Conservation (phyloP, 2,113 vertebrate genomes). For the Todiramphus chloris region DNA sequence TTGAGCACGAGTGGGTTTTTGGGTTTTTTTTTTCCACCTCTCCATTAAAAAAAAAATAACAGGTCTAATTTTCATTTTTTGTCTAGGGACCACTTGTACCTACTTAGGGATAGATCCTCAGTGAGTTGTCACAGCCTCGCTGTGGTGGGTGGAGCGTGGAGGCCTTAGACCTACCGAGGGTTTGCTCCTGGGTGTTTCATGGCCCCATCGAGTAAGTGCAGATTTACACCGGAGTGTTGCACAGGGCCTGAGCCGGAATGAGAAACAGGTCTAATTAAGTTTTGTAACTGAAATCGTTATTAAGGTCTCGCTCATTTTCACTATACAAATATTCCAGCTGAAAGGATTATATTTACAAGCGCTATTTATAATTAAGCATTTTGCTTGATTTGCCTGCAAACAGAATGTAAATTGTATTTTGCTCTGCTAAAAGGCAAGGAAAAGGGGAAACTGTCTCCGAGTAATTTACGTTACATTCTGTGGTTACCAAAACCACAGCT, state of each 20-base stretch:
- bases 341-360: slow-evolving; percentile 43
- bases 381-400: background rate
- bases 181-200: background rate
- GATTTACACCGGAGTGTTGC: background rate
- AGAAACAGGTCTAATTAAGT: background rate
- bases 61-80: background rate
- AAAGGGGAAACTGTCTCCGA: background rate
- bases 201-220: fast-evolving
- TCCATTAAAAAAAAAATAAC: background rate
- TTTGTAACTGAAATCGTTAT: slow-evolving; percentile 15
- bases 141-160: background rate
- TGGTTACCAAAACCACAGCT: background rate
- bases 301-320: background rate
- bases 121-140: background rate
- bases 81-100: background rate
- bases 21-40: background rate
- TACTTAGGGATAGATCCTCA: background rate
- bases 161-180: background rate
- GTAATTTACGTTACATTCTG: background rate
- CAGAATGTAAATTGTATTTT: background rate
- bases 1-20: background rate
- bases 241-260: background rate
- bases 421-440: background rate
- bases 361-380: slow-evolving; percentile 45
- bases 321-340: background rate